phyloP scores from a whole-genome alignment of 2,113 vertebrate genomes.

The Rhea americana region DNA sequence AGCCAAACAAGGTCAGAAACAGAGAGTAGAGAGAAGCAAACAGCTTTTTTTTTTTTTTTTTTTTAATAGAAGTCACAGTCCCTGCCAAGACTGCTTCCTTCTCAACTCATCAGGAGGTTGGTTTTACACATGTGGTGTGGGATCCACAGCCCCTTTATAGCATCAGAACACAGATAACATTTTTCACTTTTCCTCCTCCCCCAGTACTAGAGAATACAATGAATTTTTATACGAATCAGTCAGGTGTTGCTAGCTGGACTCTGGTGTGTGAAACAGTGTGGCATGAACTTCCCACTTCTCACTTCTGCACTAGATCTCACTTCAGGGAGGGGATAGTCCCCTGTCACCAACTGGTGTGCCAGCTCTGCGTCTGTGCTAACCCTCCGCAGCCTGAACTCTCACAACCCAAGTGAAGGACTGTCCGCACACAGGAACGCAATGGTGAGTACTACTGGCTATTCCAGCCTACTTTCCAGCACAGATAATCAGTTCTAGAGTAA shows the following conservation, averaged over 20 bases:
- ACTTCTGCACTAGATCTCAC: neutral
- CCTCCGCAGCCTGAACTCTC: neutral
- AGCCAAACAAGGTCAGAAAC: fast-evolving
- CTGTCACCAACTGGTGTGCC: neutral
- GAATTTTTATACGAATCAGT: no score
- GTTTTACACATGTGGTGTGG: neutral
- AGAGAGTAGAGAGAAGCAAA: neutral
- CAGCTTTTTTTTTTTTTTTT: no score
- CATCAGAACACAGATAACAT: neutral
- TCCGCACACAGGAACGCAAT: fast-evolving
- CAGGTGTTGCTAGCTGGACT: neutral
- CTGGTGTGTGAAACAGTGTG: no score
- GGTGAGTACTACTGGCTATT: neutral
- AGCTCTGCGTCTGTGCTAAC: neutral
- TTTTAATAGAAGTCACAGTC: neutral
- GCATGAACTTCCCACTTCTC: neutral
- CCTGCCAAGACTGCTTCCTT: neutral
- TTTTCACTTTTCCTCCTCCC: neutral
- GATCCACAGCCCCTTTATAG: fast-evolving
- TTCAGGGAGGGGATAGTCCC: neutral
- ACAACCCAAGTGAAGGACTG: neutral
- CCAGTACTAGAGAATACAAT: neutral
- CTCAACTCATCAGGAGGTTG: neutral
- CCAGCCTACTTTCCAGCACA: neutral
- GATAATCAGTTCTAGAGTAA: neutral